Evolutionary conservation across 2,888 invertebrate species (phyloP), one percentile per base, ranked within the genome.

Genomic region (Sesia bembeciformis): DNA sequence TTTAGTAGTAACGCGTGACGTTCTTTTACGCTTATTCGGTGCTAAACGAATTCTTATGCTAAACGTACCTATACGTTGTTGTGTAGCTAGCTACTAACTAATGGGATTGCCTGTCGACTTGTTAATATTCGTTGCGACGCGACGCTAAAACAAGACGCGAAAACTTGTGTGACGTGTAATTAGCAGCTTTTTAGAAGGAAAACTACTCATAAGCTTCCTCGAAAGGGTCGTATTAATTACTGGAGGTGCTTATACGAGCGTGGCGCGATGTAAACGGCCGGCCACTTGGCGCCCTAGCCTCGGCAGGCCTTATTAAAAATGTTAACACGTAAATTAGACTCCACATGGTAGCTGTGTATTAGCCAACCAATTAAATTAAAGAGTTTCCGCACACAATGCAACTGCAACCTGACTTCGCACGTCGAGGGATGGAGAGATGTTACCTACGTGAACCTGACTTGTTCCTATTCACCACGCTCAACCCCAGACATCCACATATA

Each of bases 251-350:
- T 73, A 69, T 72, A 76, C 74, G 81, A 81, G 82, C 78, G 79
- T 72, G 64, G 76, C 64, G 72, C 74, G 74, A 74, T 78, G 73
- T 83, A 85, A 87, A 86, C 81, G 83, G 81, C 84, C 80, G 83
- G 81, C 88, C 86, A 88, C 88, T 88, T 86, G 76, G 74, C 84
- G 76, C 88, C 88, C 88, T 78, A 80, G 81, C 78, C 74, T 77
- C 72, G 76, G 76, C 73, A 58, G 77, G 84, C 84, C 87, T 88
- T 89, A 88, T 88, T 87, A 88, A 88, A 88, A 88, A 85, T 81
- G 85, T 85, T 85, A 86, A 87, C 87, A 81, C 84, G 86, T 85
- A 88, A 88, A 87, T 88, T 86, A 88, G 87, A 86, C 83, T 77
- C 69, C 61, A 68, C 76, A 71, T 74, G 74, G 69, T 69, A 66